Evolutionary conservation across 2,113 vertebrate species (phyloP).

Genomic region (Rousettus leschenaultii): DNA sequence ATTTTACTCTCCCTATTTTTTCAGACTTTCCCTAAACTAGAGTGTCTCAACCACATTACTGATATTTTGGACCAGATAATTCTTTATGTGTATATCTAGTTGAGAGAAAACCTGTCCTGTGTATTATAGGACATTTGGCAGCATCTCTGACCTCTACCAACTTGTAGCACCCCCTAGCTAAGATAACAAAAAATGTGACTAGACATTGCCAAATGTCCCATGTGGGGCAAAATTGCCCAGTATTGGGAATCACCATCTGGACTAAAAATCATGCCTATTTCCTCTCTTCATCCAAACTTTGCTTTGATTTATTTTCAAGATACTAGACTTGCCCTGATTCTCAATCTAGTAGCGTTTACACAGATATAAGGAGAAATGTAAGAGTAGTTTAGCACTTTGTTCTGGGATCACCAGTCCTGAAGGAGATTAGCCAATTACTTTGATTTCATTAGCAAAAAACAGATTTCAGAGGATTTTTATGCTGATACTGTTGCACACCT

Average conservation of each 20-base stretch:
- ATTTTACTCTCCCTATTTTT: fast-evolving
- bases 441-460: not conserved
- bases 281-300: not conserved
- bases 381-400: not conserved
- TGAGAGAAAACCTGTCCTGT: fast-evolving
- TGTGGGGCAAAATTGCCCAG: no score
- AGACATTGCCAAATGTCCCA: not conserved
- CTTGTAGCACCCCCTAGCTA: fast-evolving
- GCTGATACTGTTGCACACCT: not conserved
- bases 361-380: not conserved
- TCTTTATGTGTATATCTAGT: not conserved
- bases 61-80: not conserved
- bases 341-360: not conserved
- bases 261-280: not conserved
- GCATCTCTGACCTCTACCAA: not conserved
- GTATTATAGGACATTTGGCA: not conserved
- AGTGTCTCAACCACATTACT: fast-evolving
- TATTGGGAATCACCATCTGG: not conserved
- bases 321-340: not conserved
- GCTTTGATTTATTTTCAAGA: not conserved
- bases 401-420: not conserved
- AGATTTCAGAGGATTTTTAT: not conserved
- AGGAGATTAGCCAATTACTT: not conserved
- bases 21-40: not conserved
- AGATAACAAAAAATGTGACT: not conserved